phyloP scores from a whole-genome alignment of 2,113 vertebrate species.

The Pachypanchax playfairii region DNA sequence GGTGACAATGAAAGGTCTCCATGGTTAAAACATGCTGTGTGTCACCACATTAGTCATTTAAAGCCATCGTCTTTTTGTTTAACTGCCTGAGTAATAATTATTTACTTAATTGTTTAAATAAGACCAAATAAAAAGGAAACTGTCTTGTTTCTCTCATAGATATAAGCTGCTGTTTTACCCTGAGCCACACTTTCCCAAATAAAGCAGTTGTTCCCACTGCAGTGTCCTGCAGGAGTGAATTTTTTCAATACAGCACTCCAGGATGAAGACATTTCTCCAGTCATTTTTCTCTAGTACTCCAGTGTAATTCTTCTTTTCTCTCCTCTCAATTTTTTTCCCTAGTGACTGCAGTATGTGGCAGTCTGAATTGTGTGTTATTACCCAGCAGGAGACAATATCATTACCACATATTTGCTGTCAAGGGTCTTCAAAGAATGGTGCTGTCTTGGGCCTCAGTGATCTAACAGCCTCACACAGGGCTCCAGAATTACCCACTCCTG shows the following conservation, averaged over 20 bases:
- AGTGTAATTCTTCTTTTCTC: constrained; percentile 82
- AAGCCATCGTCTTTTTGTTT: constrained; percentile 36
- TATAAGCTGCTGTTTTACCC: constrained; percentile 15
- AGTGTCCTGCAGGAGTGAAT: constrained; percentile 71
- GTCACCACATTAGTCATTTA: constrained; percentile 53
- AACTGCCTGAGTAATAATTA: constrained; percentile 8
- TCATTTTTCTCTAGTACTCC: constrained; percentile 85
- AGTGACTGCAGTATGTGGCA: constrained; percentile 79
- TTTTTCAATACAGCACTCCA: constrained; percentile 79
- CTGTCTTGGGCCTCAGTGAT: constrained; percentile 83
- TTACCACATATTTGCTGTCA: constrained; percentile 88
- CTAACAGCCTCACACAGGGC: constrained; percentile 85
- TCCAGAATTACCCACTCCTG: constrained; percentile 85
- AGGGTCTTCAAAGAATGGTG: constrained; percentile 86
- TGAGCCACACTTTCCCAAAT: constrained; percentile 20
- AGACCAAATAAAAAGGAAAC: constrained; percentile 3
- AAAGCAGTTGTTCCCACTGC: constrained; percentile 53
- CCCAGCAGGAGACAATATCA: constrained; percentile 88
- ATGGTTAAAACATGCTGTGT: constrained; percentile 51
- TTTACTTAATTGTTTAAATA: constrained; percentile 5
- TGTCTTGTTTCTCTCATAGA: constrained; percentile 7
- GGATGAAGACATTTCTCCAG: constrained; percentile 83
- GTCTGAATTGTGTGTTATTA: constrained; percentile 88
- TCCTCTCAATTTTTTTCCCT: constrained; percentile 77
- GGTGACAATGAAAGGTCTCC: constrained; percentile 69